Evolutionary conservation across 2,888 invertebrate genomes (phyloP), one percentile per base, ranked within the genome.

Genomic region (Agrypnus murinus): DNA sequence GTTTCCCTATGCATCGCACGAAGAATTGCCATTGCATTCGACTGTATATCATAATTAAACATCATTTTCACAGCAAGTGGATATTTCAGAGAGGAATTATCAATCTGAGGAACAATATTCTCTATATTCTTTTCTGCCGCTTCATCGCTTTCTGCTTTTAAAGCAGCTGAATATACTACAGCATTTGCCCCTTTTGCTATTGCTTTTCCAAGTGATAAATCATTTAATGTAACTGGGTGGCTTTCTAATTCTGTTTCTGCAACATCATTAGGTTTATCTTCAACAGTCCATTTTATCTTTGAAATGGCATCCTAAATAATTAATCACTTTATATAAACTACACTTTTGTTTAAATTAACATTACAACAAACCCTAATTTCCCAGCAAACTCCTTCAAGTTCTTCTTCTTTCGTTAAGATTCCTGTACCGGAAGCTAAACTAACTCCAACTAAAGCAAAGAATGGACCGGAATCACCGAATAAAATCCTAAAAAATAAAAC

Each of bases 31-130:
- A 90, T 87, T 0, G 95, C 92, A 83, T 93, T 94, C 14, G 94
- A 94, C 81, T 94, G 93, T 2, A 93, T 92, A 77, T 94, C 93
- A 81, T 95, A 96, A 84, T 96, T 96, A 80, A 95, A 96, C 93
- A 96, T 93, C 92, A 96, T 93, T 86, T 96, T 96, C 14, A 96
- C 86, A 5, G 96, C 96, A 73, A 95, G 83, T 0, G 92, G 92
- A 84, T 89, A 92, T 36, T 59, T 53, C 4, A 25, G 17, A 6
- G 10, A n/a, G 8, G 62, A 17, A 7, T 34, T 8, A 9, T 9
- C 2, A 14, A 14, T 14, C 0, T 57, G 6, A 1, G 14, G 17
- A 32, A n/a, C n/a, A n/a, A n/a, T n/a, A n/a, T 45, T 63, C 32
- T 36, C 55, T 10, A 62, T 46, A 32, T 31, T 32, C 14, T 31